Conservation (phyloP, 2,113 vertebrate species). For the Pantherophis guttatus region DNA sequence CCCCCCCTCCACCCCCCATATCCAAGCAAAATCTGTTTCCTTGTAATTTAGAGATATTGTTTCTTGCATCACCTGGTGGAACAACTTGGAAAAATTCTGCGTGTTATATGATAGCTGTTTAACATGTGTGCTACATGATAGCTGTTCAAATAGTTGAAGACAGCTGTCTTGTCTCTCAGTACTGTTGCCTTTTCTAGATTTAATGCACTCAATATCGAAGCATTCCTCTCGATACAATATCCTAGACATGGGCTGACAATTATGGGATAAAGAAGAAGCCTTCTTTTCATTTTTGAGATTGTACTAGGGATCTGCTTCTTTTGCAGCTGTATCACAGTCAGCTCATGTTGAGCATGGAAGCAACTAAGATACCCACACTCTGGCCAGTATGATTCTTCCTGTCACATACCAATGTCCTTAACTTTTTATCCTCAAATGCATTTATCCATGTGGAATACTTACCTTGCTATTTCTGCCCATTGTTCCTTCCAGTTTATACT, state of each 20-base stretch:
- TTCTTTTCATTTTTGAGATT: background rate
- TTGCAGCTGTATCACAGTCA: background rate
- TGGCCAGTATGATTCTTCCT: background rate
- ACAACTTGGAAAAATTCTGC: background rate
- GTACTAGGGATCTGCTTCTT: background rate
- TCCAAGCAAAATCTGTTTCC: background rate
- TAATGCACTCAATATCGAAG: background rate
- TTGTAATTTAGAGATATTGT: background rate
- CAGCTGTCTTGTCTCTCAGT: background rate
- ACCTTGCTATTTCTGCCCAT: background rate
- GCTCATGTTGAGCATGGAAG: background rate
- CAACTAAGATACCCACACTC: background rate
- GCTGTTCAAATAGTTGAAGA: background rate
- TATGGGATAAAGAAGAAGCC: background rate
- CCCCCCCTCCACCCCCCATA: background rate
- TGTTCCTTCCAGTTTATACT: background rate
- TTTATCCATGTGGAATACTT: background rate
- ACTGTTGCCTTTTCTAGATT: background rate
- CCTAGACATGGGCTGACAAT: background rate
- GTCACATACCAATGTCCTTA: background rate
- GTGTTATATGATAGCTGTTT: background rate
- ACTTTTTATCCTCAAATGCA: background rate
- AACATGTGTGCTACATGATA: background rate
- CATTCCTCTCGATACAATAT: background rate
- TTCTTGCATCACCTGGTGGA: background rate